Evolutionary conservation across 2,797 vertebrate species (phyloP), one percentile per base, ranked within the genome.

Genomic region (Pempheris klunzingeri): DNA sequence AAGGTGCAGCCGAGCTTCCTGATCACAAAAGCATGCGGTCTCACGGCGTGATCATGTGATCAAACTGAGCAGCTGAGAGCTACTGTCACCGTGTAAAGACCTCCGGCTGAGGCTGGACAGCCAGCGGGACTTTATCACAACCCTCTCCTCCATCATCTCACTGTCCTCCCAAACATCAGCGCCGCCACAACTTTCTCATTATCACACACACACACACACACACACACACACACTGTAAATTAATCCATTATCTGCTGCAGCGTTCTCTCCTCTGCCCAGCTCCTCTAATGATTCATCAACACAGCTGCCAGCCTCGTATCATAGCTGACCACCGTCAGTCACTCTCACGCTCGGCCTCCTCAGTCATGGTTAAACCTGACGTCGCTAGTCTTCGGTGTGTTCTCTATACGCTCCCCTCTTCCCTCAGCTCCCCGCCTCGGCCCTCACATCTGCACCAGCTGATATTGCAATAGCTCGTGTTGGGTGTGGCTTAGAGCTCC

Each of bases 311-410:
- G 71, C 34, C 52, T 74, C 70, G 81, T 58, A 81, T 64, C 30
- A 57, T 34, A 67, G 78, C 61, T 75, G 61, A 86, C 88, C 72
- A 69, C 63, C 71, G 71, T 84, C 74, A 74, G 57, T 95, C 92
- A 90, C 94, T 95, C 94, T 93, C 86, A 93, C 92, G 86, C 94
- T 92, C 44, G 32, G 66, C 64, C 30, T 38, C 50, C 46, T 38
- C 24, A 26, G 39, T 49, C 47, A 60, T 17, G 26, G 20, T 60
- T 17, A 34, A 65, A 77, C 64, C 28, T 3, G 63, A 64, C 14
- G 49, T 17, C 17, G 9, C 46, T 17, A 18, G 18, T 28, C 46
- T 36, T 46, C n/a, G n/a, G n/a, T n/a, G n/a, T n/a, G n/a, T n/a
- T n/a, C n/a, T 85, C 73, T 83, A 81, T 70, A 78, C 78, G 83